Evolutionary conservation across 2,888 invertebrate genomes (phyloP).

Genomic region (Leptopilina syphax): DNA sequence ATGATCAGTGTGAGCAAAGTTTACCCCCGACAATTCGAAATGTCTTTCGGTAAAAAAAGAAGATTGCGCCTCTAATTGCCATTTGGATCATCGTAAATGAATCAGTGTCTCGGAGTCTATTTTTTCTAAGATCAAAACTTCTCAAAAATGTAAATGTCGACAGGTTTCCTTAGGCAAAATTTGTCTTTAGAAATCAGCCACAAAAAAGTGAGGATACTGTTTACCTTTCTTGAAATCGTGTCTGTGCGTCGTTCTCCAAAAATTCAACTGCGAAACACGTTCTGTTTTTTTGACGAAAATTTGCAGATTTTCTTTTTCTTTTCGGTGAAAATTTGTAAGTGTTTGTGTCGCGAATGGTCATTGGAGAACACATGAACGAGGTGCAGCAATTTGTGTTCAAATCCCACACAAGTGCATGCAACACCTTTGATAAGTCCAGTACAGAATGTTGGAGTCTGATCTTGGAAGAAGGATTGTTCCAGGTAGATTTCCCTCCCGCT

Average conservation of each 20-base stretch:
- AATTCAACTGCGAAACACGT: no score
- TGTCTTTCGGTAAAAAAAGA: no score
- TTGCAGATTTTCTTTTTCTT: no score
- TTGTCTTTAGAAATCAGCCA: conserved; percentile 37
- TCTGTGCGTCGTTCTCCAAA: no score
- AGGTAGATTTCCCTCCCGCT: conserved; percentile 59
- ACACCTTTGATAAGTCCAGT: conserved; percentile 60
- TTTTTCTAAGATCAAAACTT: not conserved
- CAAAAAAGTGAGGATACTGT: not conserved
- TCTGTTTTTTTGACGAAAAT: no score
- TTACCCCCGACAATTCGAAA: no score
- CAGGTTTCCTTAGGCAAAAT: conserved; percentile 43
- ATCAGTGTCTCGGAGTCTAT: not conserved
- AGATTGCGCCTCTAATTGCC: no score
- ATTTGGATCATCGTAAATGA: no score
- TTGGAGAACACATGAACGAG: conserved; percentile 69
- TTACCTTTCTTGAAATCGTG: no score
- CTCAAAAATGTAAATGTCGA: conserved; percentile 47
- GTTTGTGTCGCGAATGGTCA: conserved; percentile 15
- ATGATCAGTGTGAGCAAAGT: not conserved
- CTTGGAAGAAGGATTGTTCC: conserved; percentile 70
- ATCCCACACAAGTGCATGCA: conserved; percentile 58
- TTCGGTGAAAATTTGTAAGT: no score
- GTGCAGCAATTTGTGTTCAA: conserved; percentile 68
- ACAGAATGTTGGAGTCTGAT: conserved; percentile 74